Conservation (phyloP, 2,888 invertebrate species). For the Spatulosminthurus flaviceps region DNA sequence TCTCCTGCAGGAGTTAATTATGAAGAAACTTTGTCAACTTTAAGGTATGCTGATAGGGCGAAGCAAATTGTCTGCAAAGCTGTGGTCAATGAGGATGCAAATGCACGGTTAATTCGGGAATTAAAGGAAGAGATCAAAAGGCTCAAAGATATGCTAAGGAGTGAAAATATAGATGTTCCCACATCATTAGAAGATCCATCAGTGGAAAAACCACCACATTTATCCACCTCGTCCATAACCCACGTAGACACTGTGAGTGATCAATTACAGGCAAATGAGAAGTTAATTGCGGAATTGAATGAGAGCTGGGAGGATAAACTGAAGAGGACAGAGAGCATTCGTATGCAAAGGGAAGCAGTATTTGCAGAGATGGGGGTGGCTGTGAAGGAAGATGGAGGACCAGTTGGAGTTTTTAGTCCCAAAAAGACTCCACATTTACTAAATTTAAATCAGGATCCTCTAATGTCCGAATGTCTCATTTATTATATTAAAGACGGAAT, state of each 20-base stretch:
- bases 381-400: conserved; percentile 95
- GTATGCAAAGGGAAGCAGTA: conserved; percentile 94
- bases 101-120: conserved; percentile 98
- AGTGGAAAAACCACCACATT: conserved; percentile 55
- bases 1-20: conserved; percentile 99
- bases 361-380: conserved; percentile 98
- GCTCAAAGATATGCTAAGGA: conserved; percentile 89
- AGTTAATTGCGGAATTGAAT: conserved; percentile 97
- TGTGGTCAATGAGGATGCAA: conserved; percentile 99
- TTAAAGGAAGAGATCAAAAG: conserved; percentile 98
- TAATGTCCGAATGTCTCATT: conserved; percentile 97
- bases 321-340: conserved; percentile 94
- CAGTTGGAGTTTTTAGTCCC: conserved; percentile 98
- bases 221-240: conserved; percentile 53
- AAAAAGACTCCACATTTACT: conserved; percentile 99
- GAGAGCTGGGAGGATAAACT: conserved; percentile 99
- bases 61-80: conserved; percentile 99
- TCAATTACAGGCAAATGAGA: conserved; percentile 97
- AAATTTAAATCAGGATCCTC: conserved; percentile 97
- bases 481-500: conserved; percentile 97
- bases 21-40: conserved; percentile 98
- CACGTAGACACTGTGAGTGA: conserved; percentile 96
- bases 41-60: conserved; percentile 98
- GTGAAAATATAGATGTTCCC: conserved; percentile 87
- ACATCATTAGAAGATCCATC: conserved; percentile 53